Conservation (phyloP, 2,797 vertebrate species). For the Pterois miles region DNA sequence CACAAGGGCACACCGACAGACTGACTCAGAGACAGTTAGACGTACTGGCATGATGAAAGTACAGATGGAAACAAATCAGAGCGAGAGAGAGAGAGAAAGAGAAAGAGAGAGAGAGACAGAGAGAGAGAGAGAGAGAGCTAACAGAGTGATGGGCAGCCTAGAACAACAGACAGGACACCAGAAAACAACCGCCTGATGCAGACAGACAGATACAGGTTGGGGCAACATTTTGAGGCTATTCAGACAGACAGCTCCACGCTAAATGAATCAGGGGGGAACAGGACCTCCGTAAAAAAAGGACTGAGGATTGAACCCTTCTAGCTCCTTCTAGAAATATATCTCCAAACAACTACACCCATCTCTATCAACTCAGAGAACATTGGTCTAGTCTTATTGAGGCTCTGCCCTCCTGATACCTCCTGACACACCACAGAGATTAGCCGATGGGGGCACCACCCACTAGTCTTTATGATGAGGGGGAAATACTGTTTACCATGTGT, state of each 20-base stretch:
- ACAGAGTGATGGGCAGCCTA: constrained; percentile 19
- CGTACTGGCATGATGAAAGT: background rate
- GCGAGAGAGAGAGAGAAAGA: too few relatives aligned
- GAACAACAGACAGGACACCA: constrained; percentile 27
- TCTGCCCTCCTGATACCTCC: constrained; percentile 7
- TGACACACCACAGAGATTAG: background rate
- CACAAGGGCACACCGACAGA: constrained; percentile 42
- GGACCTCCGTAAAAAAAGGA: background rate
- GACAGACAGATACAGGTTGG: constrained; percentile 34
- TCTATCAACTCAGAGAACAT: background rate
- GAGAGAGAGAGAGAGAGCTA: background rate
- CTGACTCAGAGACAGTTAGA: constrained; percentile 11
- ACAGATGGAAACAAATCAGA: background rate
- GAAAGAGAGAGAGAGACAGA: too few relatives aligned
- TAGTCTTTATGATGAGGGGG: background rate
- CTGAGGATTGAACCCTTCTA: background rate
- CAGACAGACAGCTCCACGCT: constrained; percentile 18
- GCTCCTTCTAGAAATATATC: background rate
- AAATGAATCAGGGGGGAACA: background rate
- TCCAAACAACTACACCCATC: background rate
- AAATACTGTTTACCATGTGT: background rate
- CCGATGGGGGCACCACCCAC: background rate
- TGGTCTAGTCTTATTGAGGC: background rate
- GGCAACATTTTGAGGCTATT: background rate
- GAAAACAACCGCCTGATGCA: constrained; percentile 4